Evolutionary conservation across 2,113 vertebrate genomes (phyloP), one percentile per base, ranked within the genome.

Genomic region (Melanostigma gelatinosum): DNA sequence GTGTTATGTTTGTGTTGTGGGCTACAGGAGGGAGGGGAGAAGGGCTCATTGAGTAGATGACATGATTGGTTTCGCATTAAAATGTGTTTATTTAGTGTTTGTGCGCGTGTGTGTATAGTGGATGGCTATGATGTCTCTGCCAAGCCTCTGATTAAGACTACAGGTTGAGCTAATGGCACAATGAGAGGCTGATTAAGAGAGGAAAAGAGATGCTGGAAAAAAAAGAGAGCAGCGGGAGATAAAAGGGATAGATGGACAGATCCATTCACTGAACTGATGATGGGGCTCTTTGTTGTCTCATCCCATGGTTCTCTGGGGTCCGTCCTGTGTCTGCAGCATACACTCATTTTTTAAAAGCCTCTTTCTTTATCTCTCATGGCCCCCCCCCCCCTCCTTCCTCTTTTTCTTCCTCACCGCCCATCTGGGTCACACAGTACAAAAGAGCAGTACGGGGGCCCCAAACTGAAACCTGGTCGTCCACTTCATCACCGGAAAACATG

Each of bases 21-120:
- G 80, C 69, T 77, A 78, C 65, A 83, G 73, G 69, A 76, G 57
- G 77, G 79, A 72, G 80, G 79, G 82, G 71, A 79, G 61, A 73
- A 52, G 75, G 75, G 83, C 75, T 93, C 91, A 92, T 93, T 91
- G 84, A 91, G 81, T 58, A 18, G 84, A 80, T 74, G 85, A 93
- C 91, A 93, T 93, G 91, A 93, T 94, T 93, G 87, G 90, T 93
- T 87, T 92, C 76, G 36, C 83, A 94, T 93, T 92, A 87, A 88
- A 89, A 87, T 88, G 87, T 89, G 88, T 93, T 93, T 92, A 88
- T 91, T 89, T 89, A 90, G 91, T 81, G 89, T 88, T 87, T 91
- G 86, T 80, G 88, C 15, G 72, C 1, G 72, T 75, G 84, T 80
- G 66, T 68, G 86, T 74, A n/a, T 82, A 82, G 79, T 50, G 52